phyloP scores from a whole-genome alignment of 64 coral and sea anemone genomes.

The Actinia tenebrosa region DNA sequence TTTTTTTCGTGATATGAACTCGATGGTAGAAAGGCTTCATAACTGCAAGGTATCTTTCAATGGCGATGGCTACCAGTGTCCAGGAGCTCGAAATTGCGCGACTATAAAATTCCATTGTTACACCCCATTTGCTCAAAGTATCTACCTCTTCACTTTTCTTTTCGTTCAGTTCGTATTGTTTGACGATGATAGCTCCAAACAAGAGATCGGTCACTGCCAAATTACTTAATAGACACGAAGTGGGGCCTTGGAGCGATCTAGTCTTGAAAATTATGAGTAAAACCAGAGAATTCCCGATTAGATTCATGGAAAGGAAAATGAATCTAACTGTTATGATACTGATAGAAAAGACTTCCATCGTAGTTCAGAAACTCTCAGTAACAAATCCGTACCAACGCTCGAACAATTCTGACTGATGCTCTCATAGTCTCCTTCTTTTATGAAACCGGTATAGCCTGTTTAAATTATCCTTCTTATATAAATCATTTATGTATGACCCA shows the following conservation, averaged over 20 bases:
- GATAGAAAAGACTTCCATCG: not conserved
- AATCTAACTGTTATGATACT: not conserved
- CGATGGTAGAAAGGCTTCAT: slow-evolving; percentile 45
- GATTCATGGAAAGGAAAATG: not conserved
- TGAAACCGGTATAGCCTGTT: too few species aligned
- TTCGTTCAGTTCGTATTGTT: not conserved
- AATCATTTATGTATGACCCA: too few species aligned
- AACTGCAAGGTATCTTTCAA: slow-evolving; percentile 52
- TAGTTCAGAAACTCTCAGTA: not conserved
- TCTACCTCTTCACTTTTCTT: too few species aligned
- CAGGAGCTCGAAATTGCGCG: not conserved
- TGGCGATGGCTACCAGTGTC: slow-evolving; percentile 15
- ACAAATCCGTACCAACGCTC: too few species aligned
- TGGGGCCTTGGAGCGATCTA: not conserved
- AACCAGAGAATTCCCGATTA: not conserved
- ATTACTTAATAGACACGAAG: not conserved
- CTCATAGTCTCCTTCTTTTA: too few species aligned
- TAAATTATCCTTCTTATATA: too few species aligned
- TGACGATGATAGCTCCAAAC: not conserved
- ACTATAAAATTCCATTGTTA: not conserved
- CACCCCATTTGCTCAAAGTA: not conserved
- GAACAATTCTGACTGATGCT: too few species aligned
- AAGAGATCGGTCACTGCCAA: not conserved
- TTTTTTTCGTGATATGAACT: not conserved
- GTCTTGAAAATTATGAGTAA: not conserved